Evolutionary conservation across 1,140 invertebrate genomes (phyloP), one percentile per base, ranked within the genome.

Genomic region (Drosophila sproati): DNA sequence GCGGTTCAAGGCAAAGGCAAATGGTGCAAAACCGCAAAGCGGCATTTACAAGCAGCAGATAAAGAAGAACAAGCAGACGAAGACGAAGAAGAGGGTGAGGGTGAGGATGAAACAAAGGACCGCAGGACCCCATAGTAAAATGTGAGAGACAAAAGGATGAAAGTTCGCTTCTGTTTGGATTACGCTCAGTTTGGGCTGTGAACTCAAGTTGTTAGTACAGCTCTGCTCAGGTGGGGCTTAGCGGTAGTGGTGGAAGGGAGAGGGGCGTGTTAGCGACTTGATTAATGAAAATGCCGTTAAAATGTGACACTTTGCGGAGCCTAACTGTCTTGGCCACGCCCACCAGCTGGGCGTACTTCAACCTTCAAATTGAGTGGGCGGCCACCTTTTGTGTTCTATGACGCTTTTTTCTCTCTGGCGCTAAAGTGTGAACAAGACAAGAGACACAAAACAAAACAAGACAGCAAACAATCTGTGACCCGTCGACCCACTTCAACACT

Each of bases 231-330:
- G 50, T 31, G 31, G 32, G 6, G 41, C 20, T 12, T 12, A 12
- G 12, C 12, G 12, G 12, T 12, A 12, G 39, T 3, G 10, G 70
- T 35, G 61, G 61, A 28, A 35, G 54, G 39, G 72, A 56, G 56
- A 48, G 59, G 60, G 69, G 62, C 45, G 60, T 35, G 35, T 67
- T 66, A 43, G 71, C 68, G 51, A 78, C 72, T 87, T 87, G 82
- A 87, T 87, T 87, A 87, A 87, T 87, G 82, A 87, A 87, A 87
- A 87, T 82, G 76, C 77, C 82, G 82, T 87, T 88, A 87, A 87
- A 87, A 79, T 87, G 79, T 87, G 82, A 87, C 82, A 87, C 79
- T 87, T 87, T 87, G 82, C 78, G 82, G 82, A 78, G 78, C 77
- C 78, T 73, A 82, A 78, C 78, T 79, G 82, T 74, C 68, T 67